Base-by-base conservation (phyloP, 2,797 vertebrate genomes). In the Phrynocephalus guinanensis region DNA sequence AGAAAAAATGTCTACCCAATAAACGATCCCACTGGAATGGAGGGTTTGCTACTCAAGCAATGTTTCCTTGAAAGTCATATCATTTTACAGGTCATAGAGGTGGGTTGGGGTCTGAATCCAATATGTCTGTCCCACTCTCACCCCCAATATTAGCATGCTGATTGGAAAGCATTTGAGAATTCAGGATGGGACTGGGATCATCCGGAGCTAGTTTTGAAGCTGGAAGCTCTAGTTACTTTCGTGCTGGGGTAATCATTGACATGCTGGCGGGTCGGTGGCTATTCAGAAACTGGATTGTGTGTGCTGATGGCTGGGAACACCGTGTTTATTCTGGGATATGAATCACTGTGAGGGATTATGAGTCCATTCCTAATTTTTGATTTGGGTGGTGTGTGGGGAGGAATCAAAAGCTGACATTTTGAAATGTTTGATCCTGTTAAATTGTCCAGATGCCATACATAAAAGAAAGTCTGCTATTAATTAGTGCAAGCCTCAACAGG, bases 381-480 rank as follows among this genome's bases (percentile, higher is more conserved):
- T 87, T 82, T 60, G 44, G 73, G 52, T 56, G 52, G 52, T 56
- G 52, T 9, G 52, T 56, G 52, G 52, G 18, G 50, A 15, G 48
- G 33, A 81, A 80, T 30, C 73, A 63, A 63, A 28, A 26, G 60
- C 63, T 82, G 79, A 82, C 71, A 82, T 82, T 87, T 75, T 52
- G 56, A 87, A 82, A 76, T 67, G 20, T 82, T 67, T 63, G 79
- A 33, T 87, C 28, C 73, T 50, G 79, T 80, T 82, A 70, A 66
- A 81, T 81, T 81, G 52, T 18, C 85, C 67, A 73, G 33, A 86
- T 81, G 85, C 80, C 52, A n/a, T 67, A n/a, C 38, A 68, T 75
- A 76, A 76, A 87, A 56, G 24, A 60, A 86, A 67, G 50, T 76
- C 60, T 82, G 56, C n/a, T 82, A 30, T 82, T 76, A 75, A 87